phyloP scores from a whole-genome alignment of 2,113 vertebrate genomes.

The Microtus ochrogaster region DNA sequence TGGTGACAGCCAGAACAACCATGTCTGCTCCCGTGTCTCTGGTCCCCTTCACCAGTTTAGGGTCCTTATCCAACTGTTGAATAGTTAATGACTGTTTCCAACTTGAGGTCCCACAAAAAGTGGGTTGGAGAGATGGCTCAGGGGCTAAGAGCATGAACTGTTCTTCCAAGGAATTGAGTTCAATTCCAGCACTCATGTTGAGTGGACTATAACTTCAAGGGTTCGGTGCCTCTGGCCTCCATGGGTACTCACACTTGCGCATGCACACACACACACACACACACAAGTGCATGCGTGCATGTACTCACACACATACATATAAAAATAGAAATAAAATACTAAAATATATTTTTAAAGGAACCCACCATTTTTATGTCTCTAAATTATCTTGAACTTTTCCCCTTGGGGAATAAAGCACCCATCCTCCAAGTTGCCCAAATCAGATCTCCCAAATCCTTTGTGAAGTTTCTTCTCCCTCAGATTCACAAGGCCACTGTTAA shows the following conservation, averaged over 20 bases:
- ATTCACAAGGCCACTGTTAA: neutral
- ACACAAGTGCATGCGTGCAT: neutral
- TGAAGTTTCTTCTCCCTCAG: neutral
- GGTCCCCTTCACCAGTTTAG: neutral
- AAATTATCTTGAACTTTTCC: neutral
- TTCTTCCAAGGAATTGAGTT: neutral
- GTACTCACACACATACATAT: neutral
- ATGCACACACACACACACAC: neutral
- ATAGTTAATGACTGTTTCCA: neutral
- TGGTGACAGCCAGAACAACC: neutral
- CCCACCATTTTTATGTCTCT: neutral
- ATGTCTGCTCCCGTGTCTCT: neutral
- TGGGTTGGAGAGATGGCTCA: neutral
- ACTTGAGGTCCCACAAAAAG: neutral
- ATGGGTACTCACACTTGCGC: neutral
- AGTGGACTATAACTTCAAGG: neutral
- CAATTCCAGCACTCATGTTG: neutral
- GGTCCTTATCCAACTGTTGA: neutral
- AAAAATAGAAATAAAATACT: neutral
- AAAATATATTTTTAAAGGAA: neutral
- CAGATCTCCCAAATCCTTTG: neutral
- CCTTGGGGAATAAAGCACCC: neutral
- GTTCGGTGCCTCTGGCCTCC: neutral
- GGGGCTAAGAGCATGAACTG: neutral
- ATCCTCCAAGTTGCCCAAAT: neutral